A percentile compares a stretch with the other conserved stretches of the same genome.
These are phyloP conservation scores for Drosophila greeni DNA, from an alignment of 2,888 invertebrate species.

Conservation along the genomic window DNA sequence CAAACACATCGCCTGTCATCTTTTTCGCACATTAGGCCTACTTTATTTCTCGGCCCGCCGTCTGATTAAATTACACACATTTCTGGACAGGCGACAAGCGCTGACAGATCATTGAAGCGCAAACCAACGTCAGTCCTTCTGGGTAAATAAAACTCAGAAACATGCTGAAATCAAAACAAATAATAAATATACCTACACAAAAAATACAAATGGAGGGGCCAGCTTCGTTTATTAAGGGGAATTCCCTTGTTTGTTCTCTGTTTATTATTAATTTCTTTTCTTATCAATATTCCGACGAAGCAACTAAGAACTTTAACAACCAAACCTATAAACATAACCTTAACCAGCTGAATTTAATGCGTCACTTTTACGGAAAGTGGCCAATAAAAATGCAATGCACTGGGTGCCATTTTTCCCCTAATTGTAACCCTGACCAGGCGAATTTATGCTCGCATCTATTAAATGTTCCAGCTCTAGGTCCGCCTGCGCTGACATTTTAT, in stretches of 20 bases:
- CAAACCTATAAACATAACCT: not conserved
- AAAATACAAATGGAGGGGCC: not conserved
- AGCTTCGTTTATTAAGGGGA: not conserved
- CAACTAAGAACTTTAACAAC: not conserved
- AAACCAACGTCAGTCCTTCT: slow-evolving; percentile 49
- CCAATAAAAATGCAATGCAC: slow-evolving; percentile 47
- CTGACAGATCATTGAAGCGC: slow-evolving; percentile 42
- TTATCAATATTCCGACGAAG: not conserved
- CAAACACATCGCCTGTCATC: slow-evolving; percentile 63
- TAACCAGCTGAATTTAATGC: slow-evolving; percentile 18
- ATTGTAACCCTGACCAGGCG: slow-evolving; percentile 60
- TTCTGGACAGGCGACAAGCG: slow-evolving; percentile 52
- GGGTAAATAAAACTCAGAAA: slow-evolving; percentile 53
- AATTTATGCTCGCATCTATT: slow-evolving; percentile 65
- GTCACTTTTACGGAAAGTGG: slow-evolving; percentile 18
- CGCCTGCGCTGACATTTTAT: slow-evolving; percentile 32
- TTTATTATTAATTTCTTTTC: not conserved
- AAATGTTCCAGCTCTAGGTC: slow-evolving; percentile 47
- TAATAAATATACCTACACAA: slow-evolving; percentile 48
- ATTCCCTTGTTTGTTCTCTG: not conserved
- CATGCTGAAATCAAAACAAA: no score
- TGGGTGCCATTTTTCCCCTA: slow-evolving; percentile 54
- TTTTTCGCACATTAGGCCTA: slow-evolving; percentile 66
- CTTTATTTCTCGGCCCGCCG: slow-evolving; percentile 60
- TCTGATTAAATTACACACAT: slow-evolving; percentile 69